Conservation (phyloP, 2,888 invertebrate species). For the Pachliopta kotzebuea region DNA sequence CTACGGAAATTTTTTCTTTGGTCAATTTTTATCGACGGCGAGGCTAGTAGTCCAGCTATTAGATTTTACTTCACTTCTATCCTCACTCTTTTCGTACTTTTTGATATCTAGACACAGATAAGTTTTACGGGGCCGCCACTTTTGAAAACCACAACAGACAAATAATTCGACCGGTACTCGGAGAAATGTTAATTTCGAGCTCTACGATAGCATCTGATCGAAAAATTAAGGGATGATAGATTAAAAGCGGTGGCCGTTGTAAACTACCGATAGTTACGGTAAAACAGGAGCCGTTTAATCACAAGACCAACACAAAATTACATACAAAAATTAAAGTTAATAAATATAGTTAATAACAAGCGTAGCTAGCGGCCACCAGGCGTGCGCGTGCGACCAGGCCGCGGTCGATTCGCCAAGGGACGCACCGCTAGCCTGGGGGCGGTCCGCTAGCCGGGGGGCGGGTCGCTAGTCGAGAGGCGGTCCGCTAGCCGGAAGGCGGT, state of each 20-base stretch:
- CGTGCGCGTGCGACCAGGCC: too few species aligned
- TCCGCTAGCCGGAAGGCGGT: neutral
- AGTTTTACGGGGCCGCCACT: neutral
- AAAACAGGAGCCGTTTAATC: too few species aligned
- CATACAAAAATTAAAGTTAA: constrained; percentile 6
- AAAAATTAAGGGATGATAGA: too few species aligned
- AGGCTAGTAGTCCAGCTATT: constrained; percentile 49
- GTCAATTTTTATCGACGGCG: neutral
- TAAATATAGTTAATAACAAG: constrained; percentile 12
- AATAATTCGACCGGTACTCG: too few species aligned
- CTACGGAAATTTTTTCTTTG: too few species aligned
- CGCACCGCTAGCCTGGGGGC: neutral
- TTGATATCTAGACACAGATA: neutral
- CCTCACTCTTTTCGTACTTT: neutral
- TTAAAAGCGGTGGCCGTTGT: too few species aligned
- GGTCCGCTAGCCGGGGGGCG: neutral
- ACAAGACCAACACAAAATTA: neutral
- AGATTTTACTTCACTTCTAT: neutral
- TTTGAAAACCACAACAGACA: neutral
- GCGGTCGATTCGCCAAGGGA: neutral
- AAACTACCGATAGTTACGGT: too few species aligned
- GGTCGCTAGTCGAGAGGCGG: too few species aligned
- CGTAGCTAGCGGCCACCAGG: neutral
- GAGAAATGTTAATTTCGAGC: too few species aligned
- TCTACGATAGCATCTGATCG: too few species aligned